A percentile compares a stretch with the other conserved stretches of the same genome.
These are phyloP conservation scores for Euura lappo DNA, from an alignment of 1,140 invertebrate genomes.

Conservation along the genomic window DNA sequence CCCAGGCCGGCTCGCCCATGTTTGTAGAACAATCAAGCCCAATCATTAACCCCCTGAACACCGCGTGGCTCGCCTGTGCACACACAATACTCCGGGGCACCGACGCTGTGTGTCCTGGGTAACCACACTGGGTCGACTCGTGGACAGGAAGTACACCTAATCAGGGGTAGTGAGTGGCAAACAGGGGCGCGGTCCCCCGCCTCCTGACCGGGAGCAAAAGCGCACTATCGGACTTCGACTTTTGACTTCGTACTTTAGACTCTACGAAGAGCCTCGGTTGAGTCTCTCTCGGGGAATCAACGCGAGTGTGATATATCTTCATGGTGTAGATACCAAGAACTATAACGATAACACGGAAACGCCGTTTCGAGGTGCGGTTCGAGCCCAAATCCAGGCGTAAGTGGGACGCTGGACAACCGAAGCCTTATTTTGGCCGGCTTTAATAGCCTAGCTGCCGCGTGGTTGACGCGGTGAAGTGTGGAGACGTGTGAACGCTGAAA, in stretches of 20 bases:
- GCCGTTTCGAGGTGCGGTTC: too few species aligned
- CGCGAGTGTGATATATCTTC: too few species aligned
- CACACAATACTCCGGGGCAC: background rate
- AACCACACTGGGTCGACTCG: slow-evolving; percentile 34
- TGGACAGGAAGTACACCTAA: slow-evolving; percentile 60
- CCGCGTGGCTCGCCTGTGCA: slow-evolving; percentile 34
- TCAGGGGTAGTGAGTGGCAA: slow-evolving; percentile 63
- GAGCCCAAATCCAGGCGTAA: too few species aligned
- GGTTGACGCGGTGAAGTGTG: background rate
- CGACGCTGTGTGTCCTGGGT: background rate
- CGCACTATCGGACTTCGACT: slow-evolving; percentile 31
- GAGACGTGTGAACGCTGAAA: slow-evolving; percentile 7
- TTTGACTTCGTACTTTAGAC: slow-evolving; percentile 12
- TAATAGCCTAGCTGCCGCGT: background rate
- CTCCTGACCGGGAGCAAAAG: too few species aligned
- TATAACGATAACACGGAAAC: too few species aligned
- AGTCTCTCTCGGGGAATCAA: slow-evolving; percentile 25
- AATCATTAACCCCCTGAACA: slow-evolving; percentile 56
- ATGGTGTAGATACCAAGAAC: slow-evolving; percentile 9
- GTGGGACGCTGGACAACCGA: background rate
- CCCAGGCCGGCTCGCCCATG: slow-evolving; percentile 51
- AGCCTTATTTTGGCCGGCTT: background rate
- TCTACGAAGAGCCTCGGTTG: too few species aligned
- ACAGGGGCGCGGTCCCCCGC: slow-evolving; percentile 56
- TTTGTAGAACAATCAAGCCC: slow-evolving; percentile 60